These are phyloP conservation scores for Melanotaenia pygmaea DNA, from an alignment of 2,797 vertebrate species.

Conservation along the genomic window DNA sequence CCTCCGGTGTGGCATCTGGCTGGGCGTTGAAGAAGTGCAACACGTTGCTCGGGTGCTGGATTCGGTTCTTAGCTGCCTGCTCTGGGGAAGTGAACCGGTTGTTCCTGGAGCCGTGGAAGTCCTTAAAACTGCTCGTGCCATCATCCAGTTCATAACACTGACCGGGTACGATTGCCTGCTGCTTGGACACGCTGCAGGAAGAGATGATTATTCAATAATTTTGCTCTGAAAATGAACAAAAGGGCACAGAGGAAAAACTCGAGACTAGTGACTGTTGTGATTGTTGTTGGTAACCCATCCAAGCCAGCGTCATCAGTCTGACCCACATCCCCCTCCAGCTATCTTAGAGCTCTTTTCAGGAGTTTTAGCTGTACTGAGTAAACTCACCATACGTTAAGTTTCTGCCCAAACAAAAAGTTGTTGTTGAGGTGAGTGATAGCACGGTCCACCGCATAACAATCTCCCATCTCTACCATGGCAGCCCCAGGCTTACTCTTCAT, in stretches of 20 bases:
- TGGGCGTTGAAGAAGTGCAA: slow-evolving; percentile 96
- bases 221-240: background rate
- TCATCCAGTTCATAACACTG: slow-evolving; percentile 95
- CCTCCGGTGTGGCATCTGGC: slow-evolving; percentile 88
- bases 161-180: slow-evolving; percentile 93
- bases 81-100: slow-evolving; percentile 94
- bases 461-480: slow-evolving; percentile 97
- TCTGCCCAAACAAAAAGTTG: slow-evolving; percentile 94
- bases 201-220: background rate
- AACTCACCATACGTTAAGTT: slow-evolving; percentile 93
- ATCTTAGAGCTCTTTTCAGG: too few species aligned
- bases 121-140: slow-evolving; percentile 92
- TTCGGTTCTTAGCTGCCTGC: slow-evolving; percentile 95
- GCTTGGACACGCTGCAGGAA: slow-evolving; percentile 90
- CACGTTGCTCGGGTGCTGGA: slow-evolving; percentile 95
- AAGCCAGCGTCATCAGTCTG: background rate
- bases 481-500: slow-evolving; percentile 98
- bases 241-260: background rate
- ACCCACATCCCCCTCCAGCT: too few species aligned
- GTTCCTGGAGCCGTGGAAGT: slow-evolving; percentile 94
- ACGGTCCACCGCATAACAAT: slow-evolving; percentile 93
- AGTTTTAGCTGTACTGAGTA: accelerated
- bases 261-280: background rate
- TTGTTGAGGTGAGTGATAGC: slow-evolving; percentile 96
- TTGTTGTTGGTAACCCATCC: background rate